These are phyloP conservation scores for Sylvietta virens DNA, from an alignment of 2,113 vertebrate genomes.

Conservation along the genomic window DNA sequence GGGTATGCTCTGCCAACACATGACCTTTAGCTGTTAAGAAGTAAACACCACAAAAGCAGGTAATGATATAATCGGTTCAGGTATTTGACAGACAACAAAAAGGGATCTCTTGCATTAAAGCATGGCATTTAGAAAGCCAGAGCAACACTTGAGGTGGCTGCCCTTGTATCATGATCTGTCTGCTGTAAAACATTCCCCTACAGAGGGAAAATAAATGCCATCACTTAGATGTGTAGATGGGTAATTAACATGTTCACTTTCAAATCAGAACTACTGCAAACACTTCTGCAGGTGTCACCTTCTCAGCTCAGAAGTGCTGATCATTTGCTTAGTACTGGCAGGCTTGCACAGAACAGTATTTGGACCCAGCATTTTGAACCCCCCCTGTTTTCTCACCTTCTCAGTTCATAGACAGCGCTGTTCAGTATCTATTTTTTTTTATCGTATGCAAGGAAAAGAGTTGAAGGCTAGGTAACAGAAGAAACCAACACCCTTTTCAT, in stretches of 20 bases:
- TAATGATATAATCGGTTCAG: neutral
- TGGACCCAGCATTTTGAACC: neutral
- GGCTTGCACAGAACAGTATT: neutral
- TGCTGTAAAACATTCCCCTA: neutral
- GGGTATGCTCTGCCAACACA: neutral
- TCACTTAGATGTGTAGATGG: neutral
- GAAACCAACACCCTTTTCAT: neutral
- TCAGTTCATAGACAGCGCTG: rapidly evolving
- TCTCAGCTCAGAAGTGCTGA: neutral
- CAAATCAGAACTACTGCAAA: neutral
- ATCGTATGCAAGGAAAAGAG: neutral
- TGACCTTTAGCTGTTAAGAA: neutral
- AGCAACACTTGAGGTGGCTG: neutral
- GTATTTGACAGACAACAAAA: neutral
- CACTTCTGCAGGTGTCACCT: neutral
- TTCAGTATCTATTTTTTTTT: neutral
- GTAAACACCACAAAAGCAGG: neutral
- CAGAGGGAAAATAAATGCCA: neutral
- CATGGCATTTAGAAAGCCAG: neutral
- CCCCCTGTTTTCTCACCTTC: neutral
- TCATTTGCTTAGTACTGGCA: neutral
- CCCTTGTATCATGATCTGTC: neutral
- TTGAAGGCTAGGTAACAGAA: neutral
- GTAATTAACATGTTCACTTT: neutral
- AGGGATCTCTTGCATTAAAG: neutral